A percentile compares a stretch with the other conserved stretches of the same genome.
These are phyloP conservation scores for Syndactyla subalaris DNA, from an alignment of 2,797 vertebrate genomes.

Conservation along the genomic window DNA sequence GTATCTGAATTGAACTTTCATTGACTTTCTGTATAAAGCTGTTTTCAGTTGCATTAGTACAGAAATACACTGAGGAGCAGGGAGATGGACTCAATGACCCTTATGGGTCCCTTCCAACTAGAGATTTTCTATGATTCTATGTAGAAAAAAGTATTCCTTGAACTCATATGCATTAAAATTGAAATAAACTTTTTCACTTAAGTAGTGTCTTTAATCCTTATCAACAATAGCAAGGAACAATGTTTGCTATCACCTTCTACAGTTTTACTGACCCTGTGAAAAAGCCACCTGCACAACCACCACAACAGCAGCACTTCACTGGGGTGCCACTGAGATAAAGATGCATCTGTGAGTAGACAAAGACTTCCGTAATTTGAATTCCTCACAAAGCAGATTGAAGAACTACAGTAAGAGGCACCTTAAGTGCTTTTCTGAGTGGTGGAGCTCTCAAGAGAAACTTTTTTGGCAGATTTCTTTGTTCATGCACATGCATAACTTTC, in stretches of 20 bases:
- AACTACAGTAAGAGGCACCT: background rate
- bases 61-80: background rate
- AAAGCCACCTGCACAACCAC: background rate
- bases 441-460: background rate
- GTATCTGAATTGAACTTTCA: background rate
- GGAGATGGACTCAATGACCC: background rate
- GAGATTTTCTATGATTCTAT: background rate
- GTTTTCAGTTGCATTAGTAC: background rate
- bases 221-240: background rate
- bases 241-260: background rate
- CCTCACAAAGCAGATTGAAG: background rate
- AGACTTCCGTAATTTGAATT: background rate
- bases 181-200: background rate
- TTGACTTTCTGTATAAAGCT: background rate
- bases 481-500: background rate
- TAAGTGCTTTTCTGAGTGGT: background rate
- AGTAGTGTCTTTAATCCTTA: background rate
- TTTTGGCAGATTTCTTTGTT: background rate
- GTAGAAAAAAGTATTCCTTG: background rate
- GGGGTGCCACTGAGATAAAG: background rate
- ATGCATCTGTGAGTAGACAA: background rate
- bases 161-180: background rate
- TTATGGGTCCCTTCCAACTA: background rate
- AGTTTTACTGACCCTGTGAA: background rate
- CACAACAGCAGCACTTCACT: accelerated